A percentile compares a stretch with the other conserved stretches of the same genome.
Evolutionary conservation across 2,888 invertebrate genomes (phyloP).

Genomic region (Fragum sueziense): DNA sequence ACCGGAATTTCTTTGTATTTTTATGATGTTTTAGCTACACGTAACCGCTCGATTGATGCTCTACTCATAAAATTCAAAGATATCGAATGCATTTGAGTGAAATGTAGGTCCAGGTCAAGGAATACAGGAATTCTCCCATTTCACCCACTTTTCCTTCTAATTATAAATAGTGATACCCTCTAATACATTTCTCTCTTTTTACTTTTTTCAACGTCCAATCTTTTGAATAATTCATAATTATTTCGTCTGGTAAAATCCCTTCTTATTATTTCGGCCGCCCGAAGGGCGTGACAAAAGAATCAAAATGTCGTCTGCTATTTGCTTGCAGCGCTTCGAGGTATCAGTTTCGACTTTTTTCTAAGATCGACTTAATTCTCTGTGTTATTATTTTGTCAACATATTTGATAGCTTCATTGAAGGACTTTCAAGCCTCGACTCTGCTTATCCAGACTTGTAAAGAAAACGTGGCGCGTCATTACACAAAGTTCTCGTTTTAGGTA

Average conservation of each 20-base stretch:
- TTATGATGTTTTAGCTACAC: too few relatives aligned
- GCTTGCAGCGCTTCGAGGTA: slow-evolving; percentile 10
- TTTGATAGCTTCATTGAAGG: slow-evolving; percentile 43
- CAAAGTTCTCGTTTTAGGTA: too few relatives aligned
- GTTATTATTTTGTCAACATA: slow-evolving; percentile 42
- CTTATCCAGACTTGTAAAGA: slow-evolving; percentile 2
- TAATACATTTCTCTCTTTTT: neutral
- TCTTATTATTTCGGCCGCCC: slow-evolving; percentile 5
- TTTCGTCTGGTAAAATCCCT: neutral
- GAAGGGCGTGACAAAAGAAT: neutral
- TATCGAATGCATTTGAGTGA: too few relatives aligned
- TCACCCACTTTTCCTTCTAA: neutral
- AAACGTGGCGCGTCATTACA: too few relatives aligned
- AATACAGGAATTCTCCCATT: too few relatives aligned
- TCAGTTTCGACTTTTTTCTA: slow-evolving; percentile 25
- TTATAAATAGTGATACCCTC: neutral
- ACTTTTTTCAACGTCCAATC: neutral
- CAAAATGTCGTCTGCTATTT: neutral
- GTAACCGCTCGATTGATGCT: too few relatives aligned
- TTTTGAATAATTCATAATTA: neutral
- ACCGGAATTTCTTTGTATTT: too few relatives aligned
- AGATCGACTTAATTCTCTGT: slow-evolving; percentile 23
- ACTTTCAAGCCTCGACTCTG: too few relatives aligned
- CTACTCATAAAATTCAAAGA: too few relatives aligned
- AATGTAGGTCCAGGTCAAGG: too few relatives aligned